phyloP scores from a whole-genome alignment of 2,113 vertebrate genomes.

The human (Homo sapiens) region GRCh38 chr11:104833001-104833500 shows the following conservation, averaged over 20 bases:
- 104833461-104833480: neutral
- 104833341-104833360: neutral
- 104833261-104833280: neutral
- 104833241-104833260: neutral
- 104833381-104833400: neutral
- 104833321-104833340: neutral
- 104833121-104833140: neutral
- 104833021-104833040: neutral
- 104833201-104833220: neutral
- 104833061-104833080: neutral
- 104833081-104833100: neutral
- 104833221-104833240: neutral
- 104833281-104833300: neutral
- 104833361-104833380: neutral
- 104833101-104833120: neutral
- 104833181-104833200: neutral
- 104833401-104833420: neutral
- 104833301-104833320: neutral
- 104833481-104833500: neutral
- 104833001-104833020: neutral
- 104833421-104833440: neutral
- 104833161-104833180: neutral
- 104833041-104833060: neutral
- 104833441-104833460: neutral
- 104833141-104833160: neutral